Base-by-base conservation (phyloP, 2,888 invertebrate genomes). In the Latrodectus hesperus region DNA sequence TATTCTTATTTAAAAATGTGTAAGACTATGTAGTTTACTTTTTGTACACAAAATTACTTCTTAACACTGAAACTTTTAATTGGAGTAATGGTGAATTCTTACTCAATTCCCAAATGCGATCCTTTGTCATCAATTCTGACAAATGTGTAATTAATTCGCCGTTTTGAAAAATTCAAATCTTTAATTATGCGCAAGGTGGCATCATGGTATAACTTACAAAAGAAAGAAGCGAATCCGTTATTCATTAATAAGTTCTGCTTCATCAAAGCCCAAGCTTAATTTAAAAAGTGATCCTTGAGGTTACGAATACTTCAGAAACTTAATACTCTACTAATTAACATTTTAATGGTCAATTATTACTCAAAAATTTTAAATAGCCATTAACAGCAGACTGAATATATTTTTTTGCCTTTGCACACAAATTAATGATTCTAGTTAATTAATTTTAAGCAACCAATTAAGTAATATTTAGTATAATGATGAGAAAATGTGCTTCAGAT, bases 341-440 rank as follows among this genome's bases (percentile, higher is more conserved):
- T 83, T 83, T 83, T 83, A 76, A 83, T 83, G 76, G 83, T 83
- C 83, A 83, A 76, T 83, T 83, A 83, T 83, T 60, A 60, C 49
- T 49, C 71, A 64, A 60, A 76, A 71, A 71, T 55, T 83, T 71
- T 83, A 82, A 82, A 82, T 82, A 76, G 83, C 83, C 71, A 76
- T 83, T 70, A 70, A 70, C 8, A 16, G 49, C 53, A 22, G 14
- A 16, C 49, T 3, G 38, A n/a, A 10, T 38, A 9, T 60, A 68
- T 75, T 73, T 74, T 67, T 79, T 68, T 26, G n/a, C 16, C 17
- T 38, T 55, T 26, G 10, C 71, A 17, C 14, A 70, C 64, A 68
- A 83, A 83, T 83, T 83, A 83, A 83, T 83, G 83, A 83, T 70
- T 83, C 76, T 64, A 73, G 83, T 77, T 83, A 83, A 83, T 83